Percentiles rank a stretch among this genome's conserved stretches.
These are phyloP conservation scores for Okamejei kenojei DNA, from an alignment of 2,797 vertebrate species.

Conservation along the genomic window DNA sequence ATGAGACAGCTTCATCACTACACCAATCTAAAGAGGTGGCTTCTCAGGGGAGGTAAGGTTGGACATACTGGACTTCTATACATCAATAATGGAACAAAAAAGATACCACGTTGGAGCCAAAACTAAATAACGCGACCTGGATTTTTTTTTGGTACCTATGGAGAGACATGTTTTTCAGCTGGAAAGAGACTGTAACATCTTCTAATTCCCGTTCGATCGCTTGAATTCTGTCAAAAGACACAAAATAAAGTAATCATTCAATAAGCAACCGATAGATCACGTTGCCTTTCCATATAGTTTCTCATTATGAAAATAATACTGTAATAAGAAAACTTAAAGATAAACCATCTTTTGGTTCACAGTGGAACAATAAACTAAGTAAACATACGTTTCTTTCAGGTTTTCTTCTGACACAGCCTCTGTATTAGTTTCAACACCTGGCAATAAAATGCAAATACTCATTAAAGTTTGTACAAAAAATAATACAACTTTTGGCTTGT, in stretches of 20 bases:
- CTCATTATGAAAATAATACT: background rate
- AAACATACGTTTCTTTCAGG: constrained; percentile 45
- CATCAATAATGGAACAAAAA: background rate
- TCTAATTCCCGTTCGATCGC: constrained; percentile 46
- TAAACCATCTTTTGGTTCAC: background rate
- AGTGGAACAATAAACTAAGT: background rate
- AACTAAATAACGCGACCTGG: constrained; percentile 19
- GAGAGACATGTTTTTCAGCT: constrained; percentile 51
- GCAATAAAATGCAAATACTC: background rate
- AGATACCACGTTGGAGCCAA: background rate
- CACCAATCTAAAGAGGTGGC: background rate
- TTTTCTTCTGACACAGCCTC: constrained; percentile 40
- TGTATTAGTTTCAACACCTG: constrained; percentile 49
- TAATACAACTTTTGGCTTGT: background rate
- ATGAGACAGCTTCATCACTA: background rate
- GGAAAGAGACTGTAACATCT: constrained; percentile 42
- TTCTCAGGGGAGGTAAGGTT: background rate
- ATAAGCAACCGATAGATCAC: background rate
- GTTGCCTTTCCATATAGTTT: background rate
- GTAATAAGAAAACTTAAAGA: constrained; percentile 31
- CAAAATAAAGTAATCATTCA: constrained; percentile 19
- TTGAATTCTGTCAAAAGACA: constrained; percentile 43
- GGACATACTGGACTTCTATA: background rate
- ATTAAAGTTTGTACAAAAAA: background rate
- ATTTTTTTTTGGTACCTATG: constrained; percentile 50